Evolutionary conservation across 2,797 vertebrate genomes (phyloP).

Genomic region (Phaenicophaeus curvirostris): DNA sequence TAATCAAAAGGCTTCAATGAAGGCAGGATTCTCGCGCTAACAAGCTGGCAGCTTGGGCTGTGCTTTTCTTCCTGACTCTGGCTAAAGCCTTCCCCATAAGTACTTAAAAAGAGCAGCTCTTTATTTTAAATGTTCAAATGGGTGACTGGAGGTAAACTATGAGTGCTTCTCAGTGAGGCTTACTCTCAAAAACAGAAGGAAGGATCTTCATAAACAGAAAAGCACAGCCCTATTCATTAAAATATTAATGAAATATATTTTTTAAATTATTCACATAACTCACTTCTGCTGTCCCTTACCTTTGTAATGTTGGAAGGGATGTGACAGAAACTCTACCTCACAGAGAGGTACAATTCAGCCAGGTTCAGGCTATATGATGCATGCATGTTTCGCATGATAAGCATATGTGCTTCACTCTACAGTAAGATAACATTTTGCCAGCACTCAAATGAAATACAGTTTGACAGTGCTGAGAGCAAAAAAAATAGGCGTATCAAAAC

Average conservation of each 20-base stretch:
- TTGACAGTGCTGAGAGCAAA: background rate
- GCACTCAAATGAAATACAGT: background rate
- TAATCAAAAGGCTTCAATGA: constrained; percentile 47
- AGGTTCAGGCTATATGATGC: background rate
- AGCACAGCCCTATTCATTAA: background rate
- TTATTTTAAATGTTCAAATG: background rate
- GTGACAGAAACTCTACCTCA: background rate
- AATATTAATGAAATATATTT: background rate
- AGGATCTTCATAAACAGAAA: background rate
- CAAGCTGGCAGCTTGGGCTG: constrained; percentile 36
- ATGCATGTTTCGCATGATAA: background rate
- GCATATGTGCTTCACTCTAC: background rate
- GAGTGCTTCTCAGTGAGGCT: background rate
- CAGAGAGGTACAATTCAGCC: background rate
- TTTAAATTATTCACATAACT: background rate
- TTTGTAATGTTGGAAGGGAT: background rate
- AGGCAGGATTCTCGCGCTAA: constrained; percentile 26
- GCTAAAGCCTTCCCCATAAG: background rate
- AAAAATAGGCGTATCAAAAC: background rate
- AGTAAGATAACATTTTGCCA: background rate
- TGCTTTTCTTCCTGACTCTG: background rate
- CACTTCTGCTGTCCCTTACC: background rate
- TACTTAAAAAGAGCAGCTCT: background rate
- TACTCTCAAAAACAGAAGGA: background rate
- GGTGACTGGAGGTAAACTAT: background rate